A percentile compares a stretch with the other conserved stretches of the same genome.
Conservation (phyloP, 2,888 invertebrate species). For the Tetragonula carbonaria region DNA sequence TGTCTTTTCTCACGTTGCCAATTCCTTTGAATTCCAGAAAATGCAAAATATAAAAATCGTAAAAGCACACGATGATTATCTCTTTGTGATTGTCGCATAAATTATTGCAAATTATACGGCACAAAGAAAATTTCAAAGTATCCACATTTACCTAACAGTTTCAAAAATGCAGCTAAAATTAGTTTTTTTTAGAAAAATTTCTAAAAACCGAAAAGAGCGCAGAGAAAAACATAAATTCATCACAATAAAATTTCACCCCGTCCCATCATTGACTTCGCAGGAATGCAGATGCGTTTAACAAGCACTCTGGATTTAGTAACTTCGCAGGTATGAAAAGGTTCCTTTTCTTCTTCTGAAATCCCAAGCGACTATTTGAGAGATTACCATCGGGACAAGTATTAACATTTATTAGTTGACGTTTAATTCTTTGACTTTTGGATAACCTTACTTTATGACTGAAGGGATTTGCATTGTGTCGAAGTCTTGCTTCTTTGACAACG, state of each 20-base stretch:
- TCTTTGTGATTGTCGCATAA: too few species aligned
- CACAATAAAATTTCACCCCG: not conserved
- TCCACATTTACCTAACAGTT: not conserved
- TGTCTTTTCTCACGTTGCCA: slow-evolving; percentile 59
- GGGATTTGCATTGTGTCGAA: slow-evolving; percentile 54
- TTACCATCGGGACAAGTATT: slow-evolving; percentile 69
- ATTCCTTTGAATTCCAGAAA: not conserved
- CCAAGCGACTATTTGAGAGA: slow-evolving; percentile 36
- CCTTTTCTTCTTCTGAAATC: slow-evolving; percentile 9
- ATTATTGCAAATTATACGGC: too few species aligned
- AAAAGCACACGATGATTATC: too few species aligned
- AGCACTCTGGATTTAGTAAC: slow-evolving; percentile 10
- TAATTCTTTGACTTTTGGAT: slow-evolving; percentile 43
- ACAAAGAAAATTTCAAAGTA: not conserved
- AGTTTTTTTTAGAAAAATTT: not conserved
- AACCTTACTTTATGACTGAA: slow-evolving; percentile 50
- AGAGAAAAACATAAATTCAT: not conserved
- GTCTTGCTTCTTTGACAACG: not conserved
- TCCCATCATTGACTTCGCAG: not conserved
- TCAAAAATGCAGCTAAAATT: not conserved
- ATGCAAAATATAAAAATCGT: not conserved
- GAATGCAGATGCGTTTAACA: slow-evolving; percentile 1
- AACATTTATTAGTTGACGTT: slow-evolving; percentile 61
- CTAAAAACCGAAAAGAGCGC: too few species aligned
- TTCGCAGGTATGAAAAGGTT: slow-evolving; percentile 18